Evolutionary conservation across 1,140 invertebrate species (phyloP).

Genomic region (Caenorhabditis latens): DNA sequence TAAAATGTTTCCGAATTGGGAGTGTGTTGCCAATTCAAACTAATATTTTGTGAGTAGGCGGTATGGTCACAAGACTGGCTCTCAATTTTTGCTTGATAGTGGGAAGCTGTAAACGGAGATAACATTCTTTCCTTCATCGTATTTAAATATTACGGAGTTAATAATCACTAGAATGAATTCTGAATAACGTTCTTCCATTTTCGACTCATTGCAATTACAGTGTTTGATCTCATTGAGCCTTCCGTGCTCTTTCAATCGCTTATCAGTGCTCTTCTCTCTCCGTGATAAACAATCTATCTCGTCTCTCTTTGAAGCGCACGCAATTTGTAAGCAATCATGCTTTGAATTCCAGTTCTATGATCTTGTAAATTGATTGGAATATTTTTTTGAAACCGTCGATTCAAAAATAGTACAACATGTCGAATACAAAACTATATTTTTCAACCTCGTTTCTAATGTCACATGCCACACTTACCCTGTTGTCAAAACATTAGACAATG

Average conservation of each 20-base stretch:
- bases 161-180: too few relatives aligned
- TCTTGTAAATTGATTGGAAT: too few relatives aligned
- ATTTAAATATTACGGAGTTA: too few relatives aligned
- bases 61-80: neutral
- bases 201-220: too few relatives aligned
- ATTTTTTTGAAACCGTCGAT: too few relatives aligned
- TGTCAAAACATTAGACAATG: neutral
- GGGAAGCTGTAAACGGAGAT: neutral
- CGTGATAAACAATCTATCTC: neutral
- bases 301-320: neutral
- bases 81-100: neutral
- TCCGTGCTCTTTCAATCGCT: neutral
- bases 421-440: too few relatives aligned
- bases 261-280: neutral
- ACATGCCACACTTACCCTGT: neutral
- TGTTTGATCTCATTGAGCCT: neutral
- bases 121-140: too few relatives aligned
- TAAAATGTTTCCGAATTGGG: neutral
- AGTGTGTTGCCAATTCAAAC: conserved; percentile 36
- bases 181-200: too few relatives aligned
- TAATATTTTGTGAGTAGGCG: conserved; percentile 30
- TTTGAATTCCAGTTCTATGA: too few relatives aligned
- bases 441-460: too few relatives aligned
- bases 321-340: conserved; percentile 15
- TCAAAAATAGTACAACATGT: too few relatives aligned